Evolutionary conservation across 2,113 vertebrate species (phyloP), one percentile per base, ranked within the genome.

Genomic region (Ovibos moschatus): DNA sequence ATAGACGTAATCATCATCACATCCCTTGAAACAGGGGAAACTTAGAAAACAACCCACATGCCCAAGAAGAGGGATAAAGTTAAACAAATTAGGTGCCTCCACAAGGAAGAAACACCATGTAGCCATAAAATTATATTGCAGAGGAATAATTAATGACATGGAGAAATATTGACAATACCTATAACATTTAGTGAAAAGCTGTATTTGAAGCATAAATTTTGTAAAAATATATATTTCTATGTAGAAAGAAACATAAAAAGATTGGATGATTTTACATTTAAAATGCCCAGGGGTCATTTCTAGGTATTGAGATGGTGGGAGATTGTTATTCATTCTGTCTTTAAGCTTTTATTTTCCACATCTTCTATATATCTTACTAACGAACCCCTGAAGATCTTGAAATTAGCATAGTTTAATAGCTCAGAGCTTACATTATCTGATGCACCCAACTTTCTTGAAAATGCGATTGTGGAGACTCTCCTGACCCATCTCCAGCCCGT

Each of bases 391-490:
- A 92, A 2, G 3, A 97, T 92, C 92, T 96, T 64, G 83, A 96
- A 96, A 98, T 97, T 60, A 95, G 87, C 91, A 76, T 79, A n/a
- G 60, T 88, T 97, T 96, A 95, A 79, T 95, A 91, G 83, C 93
- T 83, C 93, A 45, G 82, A 96, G 89, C 89, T 71, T 74, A 97
- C 96, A 97, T 94, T 94, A 94, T 90, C 55, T 17, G 0, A 92
- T 91, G 97, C 87, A 78, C 95, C 94, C 23, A 96, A 98, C 95
- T 97, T 96, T 94, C 94, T 93, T 25, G 51, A 96, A 97, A 97
- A 92, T 64, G 96, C 82, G 96, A 97, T 50, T 71, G 79, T 83
- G 94, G 76, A 95, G 85, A 96, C 94, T 95, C 28, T 55, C 33
- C 16, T 3, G 2, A 33, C 14, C 40, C 30, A 7, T 27, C 53